A percentile compares a stretch with the other conserved stretches of the same genome.
Evolutionary conservation across 2,888 invertebrate genomes (phyloP).

Genomic region (Terebella lapidaria): DNA sequence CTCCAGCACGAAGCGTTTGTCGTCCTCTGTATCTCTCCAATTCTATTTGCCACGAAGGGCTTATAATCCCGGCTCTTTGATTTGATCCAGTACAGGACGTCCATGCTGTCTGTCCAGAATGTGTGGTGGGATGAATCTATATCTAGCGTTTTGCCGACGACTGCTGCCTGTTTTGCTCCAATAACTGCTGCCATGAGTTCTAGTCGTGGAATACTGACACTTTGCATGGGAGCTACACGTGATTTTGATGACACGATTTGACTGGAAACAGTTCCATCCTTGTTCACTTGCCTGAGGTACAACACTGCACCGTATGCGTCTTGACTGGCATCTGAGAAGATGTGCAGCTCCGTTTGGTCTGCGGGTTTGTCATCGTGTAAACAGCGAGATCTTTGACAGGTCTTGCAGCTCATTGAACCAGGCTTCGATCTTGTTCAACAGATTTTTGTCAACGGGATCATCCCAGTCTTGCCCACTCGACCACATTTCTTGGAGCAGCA

Average conservation of each 20-base stretch:
- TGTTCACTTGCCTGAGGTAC: background rate
- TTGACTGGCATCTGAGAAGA: background rate
- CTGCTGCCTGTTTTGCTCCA: background rate
- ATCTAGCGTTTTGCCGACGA: too few species aligned
- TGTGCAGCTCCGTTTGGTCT: background rate
- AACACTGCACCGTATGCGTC: slow-evolving; percentile 1
- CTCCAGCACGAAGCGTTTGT: slow-evolving; percentile 6
- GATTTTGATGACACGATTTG: background rate
- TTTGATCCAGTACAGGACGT: too few species aligned
- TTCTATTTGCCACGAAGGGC: too few species aligned
- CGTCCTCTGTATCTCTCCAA: too few species aligned
- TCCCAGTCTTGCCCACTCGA: slow-evolving; percentile 10
- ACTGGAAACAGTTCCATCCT: background rate
- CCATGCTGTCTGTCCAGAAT: too few species aligned
- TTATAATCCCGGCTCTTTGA: too few species aligned
- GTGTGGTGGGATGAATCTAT: too few species aligned
- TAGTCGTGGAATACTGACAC: slow-evolving; percentile 1
- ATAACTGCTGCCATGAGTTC: background rate
- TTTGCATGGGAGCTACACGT: background rate
- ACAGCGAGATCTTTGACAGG: slow-evolving; percentile 11
- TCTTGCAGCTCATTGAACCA: slow-evolving; percentile 8
- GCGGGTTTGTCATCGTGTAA: slow-evolving; percentile 1
- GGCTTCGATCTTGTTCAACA: background rate
- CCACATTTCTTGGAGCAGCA: too few species aligned
- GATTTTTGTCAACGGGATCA: background rate